Evolutionary conservation across 2,888 invertebrate species (phyloP).

Genomic region (Geotrupes spiniger): DNA sequence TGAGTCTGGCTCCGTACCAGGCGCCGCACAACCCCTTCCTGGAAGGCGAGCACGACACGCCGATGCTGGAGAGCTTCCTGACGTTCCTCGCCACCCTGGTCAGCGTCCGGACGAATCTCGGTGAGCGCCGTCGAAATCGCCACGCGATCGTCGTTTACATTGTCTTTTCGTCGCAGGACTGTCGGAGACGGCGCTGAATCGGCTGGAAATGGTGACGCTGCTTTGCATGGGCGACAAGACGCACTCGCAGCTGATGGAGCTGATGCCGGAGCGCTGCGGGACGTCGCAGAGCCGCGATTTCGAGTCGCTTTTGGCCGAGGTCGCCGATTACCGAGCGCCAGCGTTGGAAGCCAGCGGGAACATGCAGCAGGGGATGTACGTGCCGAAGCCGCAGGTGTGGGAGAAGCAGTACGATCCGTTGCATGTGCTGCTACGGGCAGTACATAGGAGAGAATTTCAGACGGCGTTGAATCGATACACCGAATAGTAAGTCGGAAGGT

Average conservation of each 20-base stretch:
- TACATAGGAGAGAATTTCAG: constrained; percentile 91
- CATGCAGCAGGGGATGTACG: constrained; percentile 81
- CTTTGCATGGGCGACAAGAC: constrained; percentile 93
- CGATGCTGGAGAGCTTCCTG: constrained; percentile 90
- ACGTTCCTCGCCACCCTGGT: constrained; percentile 88
- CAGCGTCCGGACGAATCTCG: constrained; percentile 83
- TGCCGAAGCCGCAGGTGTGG: constrained; percentile 86
- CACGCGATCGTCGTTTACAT: too few species aligned
- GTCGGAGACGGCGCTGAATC: constrained; percentile 60
- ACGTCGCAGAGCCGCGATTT: constrained; percentile 86
- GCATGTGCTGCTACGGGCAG: constrained; percentile 85
- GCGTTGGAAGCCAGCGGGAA: constrained; percentile 77
- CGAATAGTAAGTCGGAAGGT: constrained; percentile 66
- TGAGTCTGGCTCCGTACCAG: constrained; percentile 70
- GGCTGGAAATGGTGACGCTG: constrained; percentile 89
- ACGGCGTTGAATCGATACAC: constrained; percentile 91
- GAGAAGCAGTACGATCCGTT: constrained; percentile 90
- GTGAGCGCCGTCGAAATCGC: constrained; percentile 50
- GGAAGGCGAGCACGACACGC: constrained; percentile 79
- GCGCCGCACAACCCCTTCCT: constrained; percentile 59
- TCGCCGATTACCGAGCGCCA: constrained; percentile 66
- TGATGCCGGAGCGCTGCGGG: constrained; percentile 96
- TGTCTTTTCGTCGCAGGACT: constrained; percentile 49
- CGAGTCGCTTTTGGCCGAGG: constrained; percentile 77
- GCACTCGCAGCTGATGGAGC: constrained; percentile 90